Evolutionary conservation across 2,113 vertebrate species (phyloP).

Genomic region (Nothoprocta pentlandii): DNA sequence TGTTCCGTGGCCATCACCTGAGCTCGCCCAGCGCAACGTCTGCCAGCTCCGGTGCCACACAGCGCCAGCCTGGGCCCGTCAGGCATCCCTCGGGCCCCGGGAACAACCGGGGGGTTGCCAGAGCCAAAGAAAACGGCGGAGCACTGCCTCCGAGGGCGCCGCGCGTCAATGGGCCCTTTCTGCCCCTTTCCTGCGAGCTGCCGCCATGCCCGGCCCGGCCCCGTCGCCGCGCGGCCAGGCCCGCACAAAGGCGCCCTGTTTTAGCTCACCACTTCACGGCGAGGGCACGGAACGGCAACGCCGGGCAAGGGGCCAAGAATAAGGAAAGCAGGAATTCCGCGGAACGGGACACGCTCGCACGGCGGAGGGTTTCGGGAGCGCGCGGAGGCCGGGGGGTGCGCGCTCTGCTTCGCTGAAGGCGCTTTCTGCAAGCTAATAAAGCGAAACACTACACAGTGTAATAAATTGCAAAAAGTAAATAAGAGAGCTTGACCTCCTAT

Average conservation of each 20-base stretch:
- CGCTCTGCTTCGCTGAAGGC: not conserved
- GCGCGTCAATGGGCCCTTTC: not conserved
- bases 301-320: not conserved
- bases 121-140: not conserved
- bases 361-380: not conserved
- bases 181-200: not conserved
- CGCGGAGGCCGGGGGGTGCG: not conserved
- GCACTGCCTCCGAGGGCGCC: not conserved
- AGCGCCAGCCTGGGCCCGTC: too few species aligned
- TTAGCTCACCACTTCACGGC: not conserved
- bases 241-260: slow-evolving; percentile 47
- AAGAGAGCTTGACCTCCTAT: not conserved
- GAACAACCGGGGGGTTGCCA: rapidly evolving
- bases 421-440: not conserved
- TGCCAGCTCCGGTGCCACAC: too few species aligned
- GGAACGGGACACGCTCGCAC: not conserved
- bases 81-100: too few species aligned
- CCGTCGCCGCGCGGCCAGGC: not conserved
- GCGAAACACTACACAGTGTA: not conserved
- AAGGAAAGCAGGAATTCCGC: not conserved
- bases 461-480: not conserved
- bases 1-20: too few species aligned
- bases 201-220: not conserved
- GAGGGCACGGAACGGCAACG: not conserved
- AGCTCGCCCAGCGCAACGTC: too few species aligned